Evolutionary conservation across 1,140 invertebrate species (phyloP), one percentile per base, ranked within the genome.

Genomic region (Formica exsecta): DNA sequence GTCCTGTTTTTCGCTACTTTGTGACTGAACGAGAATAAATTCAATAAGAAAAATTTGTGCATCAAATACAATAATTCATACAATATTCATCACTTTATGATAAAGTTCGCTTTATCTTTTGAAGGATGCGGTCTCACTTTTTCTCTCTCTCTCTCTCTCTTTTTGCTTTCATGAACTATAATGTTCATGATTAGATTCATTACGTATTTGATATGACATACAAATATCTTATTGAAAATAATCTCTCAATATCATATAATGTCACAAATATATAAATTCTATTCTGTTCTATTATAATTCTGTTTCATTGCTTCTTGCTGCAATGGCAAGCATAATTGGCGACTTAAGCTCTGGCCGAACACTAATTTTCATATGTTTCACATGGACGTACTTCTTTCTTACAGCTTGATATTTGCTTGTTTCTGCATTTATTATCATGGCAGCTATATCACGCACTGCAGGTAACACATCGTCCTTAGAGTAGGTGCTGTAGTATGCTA

Each of bases 401-500:
- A 97, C 96, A 4, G 96, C 95, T 86, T 96, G 96, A 85, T 96
- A 96, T 87, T 96, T 97, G 38, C 95, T 96, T 29, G 95, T 96
- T 2, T 96, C 95, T 9, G 96, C 95, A 85, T 96, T 96, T 0
- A 95, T 89, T 16, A 97, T 95, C 73, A 97, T 94, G 25, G 92
- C 93, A 0, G 97, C 96, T 51, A 97, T 95, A 89, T 96, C 95
- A 29, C 93, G 94, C 9, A 97, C 96, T 54, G 97, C 96, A 2
- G 96, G 96, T 11, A 96, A 86, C 73, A 97, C 94, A 51, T 97
- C 94, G 11, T 96, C 92, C 9, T 96, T 94, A 0, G 91, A 93
- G 79, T 97, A 97, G 0, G 95, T 96, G 11, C 96, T 97, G 86
- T 97, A 97, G 87, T 96, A 96, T n/a, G 92, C 90, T 41, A 97